Evolutionary conservation across 2,888 invertebrate species (phyloP), one percentile per base, ranked within the genome.

Genomic region (Quadriops clusia): DNA sequence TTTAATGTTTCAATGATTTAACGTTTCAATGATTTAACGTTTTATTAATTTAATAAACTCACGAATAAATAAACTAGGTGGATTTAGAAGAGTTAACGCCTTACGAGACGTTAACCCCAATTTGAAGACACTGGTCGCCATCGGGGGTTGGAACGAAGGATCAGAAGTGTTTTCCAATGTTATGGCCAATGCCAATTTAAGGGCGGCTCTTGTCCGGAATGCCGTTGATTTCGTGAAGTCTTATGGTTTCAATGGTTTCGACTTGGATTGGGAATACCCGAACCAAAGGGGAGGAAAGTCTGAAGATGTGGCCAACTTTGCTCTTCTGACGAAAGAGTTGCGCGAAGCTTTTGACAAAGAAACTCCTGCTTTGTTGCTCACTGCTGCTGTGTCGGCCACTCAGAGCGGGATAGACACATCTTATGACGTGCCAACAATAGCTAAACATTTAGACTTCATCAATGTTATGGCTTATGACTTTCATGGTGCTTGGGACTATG

Each of bases 381-480:
- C 26, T 15, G 26, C 26, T 2, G 26, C 26, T 11, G 26, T 26
- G 7, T 7, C 26, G 8, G 7, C 15, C 4, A 9, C 14, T 4
- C 15, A 3, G 4, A n/a, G 15, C 8, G 7, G 8, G 6, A 9
- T n/a, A 10, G 9, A 9, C 9, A 8, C 4, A 4, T 15, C 15
- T 13, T 26, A 26, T 2, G 26, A 26, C 3, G 26, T 26, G 8
- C 26, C 26, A 3, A 12, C 14, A 8, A 6, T 26, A 11, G n/a
- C n/a, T n/a, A n/a, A n/a, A 28, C 63, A 73, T 38, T 50, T 82
- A 13, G 72, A 83, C 45, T 62, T 74, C 13, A 68, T 82, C 22
- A 73, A 74, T 44, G 45, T 84, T 1, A 82, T 84, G 82, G 53
- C 77, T 0, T 84, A 84, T 43, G 82, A 82, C 48, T 61, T 79